These are phyloP conservation scores for Sebastes kiyomatsui DNA, from an alignment of 2,797 vertebrate species.

Conservation along the genomic window DNA sequence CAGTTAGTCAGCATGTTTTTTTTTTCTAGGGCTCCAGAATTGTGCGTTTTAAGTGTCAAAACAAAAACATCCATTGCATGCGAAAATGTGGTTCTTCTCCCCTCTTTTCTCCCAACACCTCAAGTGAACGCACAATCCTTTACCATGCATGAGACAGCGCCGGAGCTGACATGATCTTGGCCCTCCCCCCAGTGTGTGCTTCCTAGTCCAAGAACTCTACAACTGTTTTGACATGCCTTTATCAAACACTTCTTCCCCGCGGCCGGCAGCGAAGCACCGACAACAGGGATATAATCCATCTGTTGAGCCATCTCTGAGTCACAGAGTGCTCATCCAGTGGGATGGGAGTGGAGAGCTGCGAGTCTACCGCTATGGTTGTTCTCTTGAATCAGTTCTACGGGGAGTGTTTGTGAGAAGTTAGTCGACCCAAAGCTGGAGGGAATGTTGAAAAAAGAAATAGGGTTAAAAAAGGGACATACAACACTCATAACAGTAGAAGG, in stretches of 20 bases:
- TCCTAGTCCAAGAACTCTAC: constrained; percentile 32
- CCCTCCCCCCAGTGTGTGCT: constrained; percentile 5
- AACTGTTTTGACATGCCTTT: constrained; percentile 59
- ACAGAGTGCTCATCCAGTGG: constrained; percentile 50
- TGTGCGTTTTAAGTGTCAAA: constrained; percentile 28
- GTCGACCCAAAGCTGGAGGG: constrained; percentile 36
- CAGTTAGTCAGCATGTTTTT: constrained; percentile 60
- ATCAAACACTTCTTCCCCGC: constrained; percentile 47
- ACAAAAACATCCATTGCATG: not conserved
- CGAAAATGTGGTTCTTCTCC: not conserved
- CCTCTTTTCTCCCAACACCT: not conserved
- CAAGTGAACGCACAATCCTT: not conserved
- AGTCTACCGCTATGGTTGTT: constrained; percentile 51
- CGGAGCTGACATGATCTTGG: constrained; percentile 29
- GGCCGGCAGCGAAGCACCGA: constrained; percentile 31
- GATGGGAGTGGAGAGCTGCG: constrained; percentile 27
- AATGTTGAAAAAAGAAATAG: not conserved
- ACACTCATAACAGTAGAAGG: too few relatives aligned
- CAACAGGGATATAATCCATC: constrained; percentile 65
- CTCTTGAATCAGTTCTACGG: constrained; percentile 45
- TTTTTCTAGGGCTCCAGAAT: constrained; percentile 7
- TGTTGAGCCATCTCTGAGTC: constrained; percentile 60
- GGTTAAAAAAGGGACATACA: too few relatives aligned
- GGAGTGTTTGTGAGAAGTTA: constrained; percentile 35
- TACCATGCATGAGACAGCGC: not conserved